A percentile compares a stretch with the other conserved stretches of the same genome.
phyloP scores from a whole-genome alignment of 2,113 vertebrate species.

The Ciconia boyciana region DNA sequence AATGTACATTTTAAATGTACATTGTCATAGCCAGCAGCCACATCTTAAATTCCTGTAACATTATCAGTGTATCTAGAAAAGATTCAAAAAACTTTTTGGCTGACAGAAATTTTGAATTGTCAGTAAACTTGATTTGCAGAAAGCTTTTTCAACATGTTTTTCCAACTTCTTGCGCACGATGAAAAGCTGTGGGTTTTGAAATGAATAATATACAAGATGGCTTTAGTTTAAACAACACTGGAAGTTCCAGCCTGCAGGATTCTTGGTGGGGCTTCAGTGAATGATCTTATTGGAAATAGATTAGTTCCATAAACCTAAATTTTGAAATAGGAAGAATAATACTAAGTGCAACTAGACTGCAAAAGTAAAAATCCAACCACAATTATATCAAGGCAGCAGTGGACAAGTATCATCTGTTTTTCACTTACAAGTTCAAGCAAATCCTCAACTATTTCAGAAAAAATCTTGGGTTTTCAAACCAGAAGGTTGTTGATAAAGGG shows the following conservation, averaged over 20 bases:
- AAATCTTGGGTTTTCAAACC: neutral
- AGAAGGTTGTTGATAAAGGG: neutral
- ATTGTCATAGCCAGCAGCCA: neutral
- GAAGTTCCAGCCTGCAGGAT: conserved; percentile 25
- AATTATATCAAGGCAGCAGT: neutral
- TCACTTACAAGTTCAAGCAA: neutral
- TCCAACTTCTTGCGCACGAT: neutral
- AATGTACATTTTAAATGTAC: neutral
- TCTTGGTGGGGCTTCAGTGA: conserved; percentile 42
- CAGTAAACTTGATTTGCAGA: neutral
- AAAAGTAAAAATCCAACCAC: conserved; percentile 35
- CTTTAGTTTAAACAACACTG: conserved; percentile 1
- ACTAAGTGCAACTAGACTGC: conserved; percentile 3
- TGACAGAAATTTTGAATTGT: neutral
- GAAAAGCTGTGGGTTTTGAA: conserved; percentile 17
- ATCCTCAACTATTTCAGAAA: neutral
- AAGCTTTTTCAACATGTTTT: neutral
- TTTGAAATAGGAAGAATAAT: conserved; percentile 23
- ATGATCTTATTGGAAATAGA: conserved; percentile 52
- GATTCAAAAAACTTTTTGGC: neutral
- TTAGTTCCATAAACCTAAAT: conserved; percentile 49
- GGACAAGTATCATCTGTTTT: neutral
- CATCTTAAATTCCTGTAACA: neutral
- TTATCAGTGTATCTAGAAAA: neutral
- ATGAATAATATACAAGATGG: neutral